Evolutionary conservation across 2,113 vertebrate species (phyloP).

Genomic region (Lepus americanus): DNA sequence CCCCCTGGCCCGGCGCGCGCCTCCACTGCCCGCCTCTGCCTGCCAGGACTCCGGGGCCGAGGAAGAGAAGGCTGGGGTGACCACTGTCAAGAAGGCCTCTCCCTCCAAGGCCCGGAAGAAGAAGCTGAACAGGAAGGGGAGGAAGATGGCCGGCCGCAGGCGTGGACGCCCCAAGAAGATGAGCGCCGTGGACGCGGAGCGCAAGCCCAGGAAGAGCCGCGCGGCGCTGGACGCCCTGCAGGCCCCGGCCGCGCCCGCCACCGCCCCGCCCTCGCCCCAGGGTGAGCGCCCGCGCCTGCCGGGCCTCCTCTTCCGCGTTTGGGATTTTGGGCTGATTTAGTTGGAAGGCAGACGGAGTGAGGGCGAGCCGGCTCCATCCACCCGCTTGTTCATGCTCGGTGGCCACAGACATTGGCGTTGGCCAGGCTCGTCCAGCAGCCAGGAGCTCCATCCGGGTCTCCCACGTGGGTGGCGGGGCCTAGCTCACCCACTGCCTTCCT

Average conservation of each 20-base stretch:
- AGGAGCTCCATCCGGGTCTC: too few relatives aligned
- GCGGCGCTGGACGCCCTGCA: conserved; percentile 95
- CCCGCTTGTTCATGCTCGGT: too few relatives aligned
- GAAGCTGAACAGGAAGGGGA: conserved; percentile 93
- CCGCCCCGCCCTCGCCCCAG: conserved; percentile 94
- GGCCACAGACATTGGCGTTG: too few relatives aligned
- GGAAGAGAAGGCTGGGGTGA: conserved; percentile 91
- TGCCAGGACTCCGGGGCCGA: conserved; percentile 94
- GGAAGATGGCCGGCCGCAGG: conserved; percentile 96
- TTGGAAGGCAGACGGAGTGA: too few relatives aligned
- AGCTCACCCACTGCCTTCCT: too few relatives aligned
- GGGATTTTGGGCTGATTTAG: too few relatives aligned
- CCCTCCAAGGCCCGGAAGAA: conserved; percentile 93
- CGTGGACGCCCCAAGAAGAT: conserved; percentile 98
- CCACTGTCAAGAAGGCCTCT: conserved; percentile 92
- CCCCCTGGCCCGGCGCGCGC: too few relatives aligned
- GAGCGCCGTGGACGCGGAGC: conserved; percentile 88
- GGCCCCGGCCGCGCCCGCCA: conserved; percentile 92
- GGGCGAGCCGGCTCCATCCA: too few relatives aligned
- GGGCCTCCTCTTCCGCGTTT: too few relatives aligned
- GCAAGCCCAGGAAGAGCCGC: conserved; percentile 95
- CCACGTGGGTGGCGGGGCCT: too few relatives aligned
- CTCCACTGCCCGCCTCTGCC: not conserved
- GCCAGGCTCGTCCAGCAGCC: too few relatives aligned
- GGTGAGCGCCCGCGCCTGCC: conserved; percentile 87